These are phyloP conservation scores for Cartodere bifasciata DNA, from an alignment of 2,888 invertebrate species.

Conservation along the genomic window DNA sequence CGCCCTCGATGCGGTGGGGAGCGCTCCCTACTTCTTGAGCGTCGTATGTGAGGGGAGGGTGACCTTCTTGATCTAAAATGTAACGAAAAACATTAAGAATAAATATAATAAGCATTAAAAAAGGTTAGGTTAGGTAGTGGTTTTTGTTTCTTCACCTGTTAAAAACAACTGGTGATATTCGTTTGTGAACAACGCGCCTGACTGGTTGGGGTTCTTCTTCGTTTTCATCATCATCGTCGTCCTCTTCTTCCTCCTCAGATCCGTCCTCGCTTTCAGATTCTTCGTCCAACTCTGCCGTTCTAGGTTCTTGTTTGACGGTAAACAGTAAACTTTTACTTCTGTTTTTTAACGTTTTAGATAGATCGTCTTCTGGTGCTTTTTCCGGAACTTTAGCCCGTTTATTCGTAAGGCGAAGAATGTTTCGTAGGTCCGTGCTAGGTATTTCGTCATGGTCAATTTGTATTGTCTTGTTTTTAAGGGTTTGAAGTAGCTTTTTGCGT, in stretches of 20 bases:
- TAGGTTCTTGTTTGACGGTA: constrained; percentile 18
- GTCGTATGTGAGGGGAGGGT: too few species aligned
- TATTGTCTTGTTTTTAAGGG: constrained; percentile 30
- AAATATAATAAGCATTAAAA: too few species aligned
- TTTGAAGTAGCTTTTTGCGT: constrained; percentile 25
- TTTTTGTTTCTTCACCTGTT: too few species aligned
- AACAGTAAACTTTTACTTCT: constrained; percentile 24
- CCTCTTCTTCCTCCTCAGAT: constrained; percentile 11
- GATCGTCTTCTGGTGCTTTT: constrained; percentile 19
- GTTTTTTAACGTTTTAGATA: constrained; percentile 25
- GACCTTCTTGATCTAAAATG: too few species aligned
- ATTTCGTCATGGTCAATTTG: constrained; percentile 21
- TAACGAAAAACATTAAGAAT: too few species aligned
- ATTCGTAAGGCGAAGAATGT: constrained; percentile 21
- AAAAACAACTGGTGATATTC: too few species aligned
- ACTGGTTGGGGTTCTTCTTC: too few species aligned
- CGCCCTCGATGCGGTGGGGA: too few species aligned
- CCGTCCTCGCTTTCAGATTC: constrained; percentile 4
- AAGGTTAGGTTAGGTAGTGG: too few species aligned
- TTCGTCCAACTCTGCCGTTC: neutral
- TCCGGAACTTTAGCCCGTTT: constrained; percentile 10
- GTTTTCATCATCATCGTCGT: constrained; percentile 5
- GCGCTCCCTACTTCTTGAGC: too few species aligned
- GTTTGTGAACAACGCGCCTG: too few species aligned
- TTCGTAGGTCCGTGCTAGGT: constrained; percentile 20